phyloP scores from a whole-genome alignment of 1,140 invertebrate genomes.

The Zeugodacus cucurbitae region DNA sequence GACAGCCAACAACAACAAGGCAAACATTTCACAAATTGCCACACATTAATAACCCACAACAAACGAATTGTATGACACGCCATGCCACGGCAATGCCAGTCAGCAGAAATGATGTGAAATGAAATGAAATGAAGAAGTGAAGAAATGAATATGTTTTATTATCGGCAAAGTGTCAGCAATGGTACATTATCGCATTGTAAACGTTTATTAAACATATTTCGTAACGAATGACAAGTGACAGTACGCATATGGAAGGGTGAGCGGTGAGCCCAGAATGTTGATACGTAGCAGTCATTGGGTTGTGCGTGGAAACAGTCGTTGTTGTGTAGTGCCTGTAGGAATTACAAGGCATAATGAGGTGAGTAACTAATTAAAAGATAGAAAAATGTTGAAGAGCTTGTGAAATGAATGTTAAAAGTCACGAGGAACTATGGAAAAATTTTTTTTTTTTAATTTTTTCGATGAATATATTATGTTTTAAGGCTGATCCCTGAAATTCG shows the following conservation, averaged over 20 bases:
- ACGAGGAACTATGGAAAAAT: too few relatives aligned
- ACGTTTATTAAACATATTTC: slow-evolving; percentile 39
- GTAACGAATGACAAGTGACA: slow-evolving; percentile 29
- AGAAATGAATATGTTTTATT: slow-evolving; percentile 36
- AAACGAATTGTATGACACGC: neutral
- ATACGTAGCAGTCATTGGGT: neutral
- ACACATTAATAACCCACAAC: slow-evolving; percentile 3
- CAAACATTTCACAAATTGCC: slow-evolving; percentile 25
- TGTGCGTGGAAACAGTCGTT: neutral
- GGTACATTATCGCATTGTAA: slow-evolving; percentile 32
- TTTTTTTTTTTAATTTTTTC: too few relatives aligned
- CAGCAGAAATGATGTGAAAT: neutral
- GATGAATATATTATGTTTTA: too few relatives aligned
- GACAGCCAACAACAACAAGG: slow-evolving; percentile 3
- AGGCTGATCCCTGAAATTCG: too few relatives aligned
- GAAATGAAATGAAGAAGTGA: neutral
- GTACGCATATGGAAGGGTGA: neutral
- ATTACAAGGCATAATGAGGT: too few relatives aligned
- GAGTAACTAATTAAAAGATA: too few relatives aligned
- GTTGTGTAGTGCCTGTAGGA: too few relatives aligned
- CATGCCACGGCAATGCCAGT: neutral
- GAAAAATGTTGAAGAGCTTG: too few relatives aligned
- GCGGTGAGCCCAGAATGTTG: neutral
- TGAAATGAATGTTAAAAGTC: too few relatives aligned
- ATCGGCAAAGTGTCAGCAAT: slow-evolving; percentile 24